phyloP scores from a whole-genome alignment of 2,797 vertebrate species.

The Phrynocephalus forsythii region DNA sequence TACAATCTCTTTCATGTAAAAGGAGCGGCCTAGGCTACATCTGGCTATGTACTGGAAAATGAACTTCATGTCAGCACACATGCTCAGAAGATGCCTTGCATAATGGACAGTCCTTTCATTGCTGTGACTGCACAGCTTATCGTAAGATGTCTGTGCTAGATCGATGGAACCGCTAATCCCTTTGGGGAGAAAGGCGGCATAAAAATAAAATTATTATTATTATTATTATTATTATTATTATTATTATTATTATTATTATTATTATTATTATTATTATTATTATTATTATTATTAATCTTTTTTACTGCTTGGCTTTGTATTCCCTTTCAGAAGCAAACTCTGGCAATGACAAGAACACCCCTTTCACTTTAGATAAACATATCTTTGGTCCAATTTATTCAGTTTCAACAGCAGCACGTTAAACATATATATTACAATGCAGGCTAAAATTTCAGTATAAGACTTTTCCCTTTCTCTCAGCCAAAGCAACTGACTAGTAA shows the following conservation, averaged over 20 bases:
- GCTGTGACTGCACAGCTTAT: not conserved
- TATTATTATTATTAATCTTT: not conserved
- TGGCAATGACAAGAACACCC: not conserved
- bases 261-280: too few species aligned
- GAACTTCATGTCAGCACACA: not conserved
- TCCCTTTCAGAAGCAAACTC: not conserved
- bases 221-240: too few species aligned
- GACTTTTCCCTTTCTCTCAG: not conserved
- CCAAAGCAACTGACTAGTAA: not conserved
- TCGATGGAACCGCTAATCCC: not conserved
- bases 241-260: too few species aligned
- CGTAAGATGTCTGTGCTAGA: not conserved
- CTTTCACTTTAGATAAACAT: not conserved
- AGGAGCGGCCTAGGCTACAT: not conserved
- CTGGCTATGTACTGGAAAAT: not conserved
- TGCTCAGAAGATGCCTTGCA: not conserved
- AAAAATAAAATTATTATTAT: too few species aligned
- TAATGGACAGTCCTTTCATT: not conserved
- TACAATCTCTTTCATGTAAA: not conserved
- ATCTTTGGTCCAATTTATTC: not conserved
- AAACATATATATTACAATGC: not conserved
- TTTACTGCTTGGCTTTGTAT: constrained; percentile 5
- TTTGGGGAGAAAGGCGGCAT: too few species aligned
- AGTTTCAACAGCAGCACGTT: not conserved
- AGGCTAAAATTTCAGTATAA: not conserved